phyloP scores from a whole-genome alignment of 2,888 invertebrate genomes.

The Nephrotoma appendiculata region DNA sequence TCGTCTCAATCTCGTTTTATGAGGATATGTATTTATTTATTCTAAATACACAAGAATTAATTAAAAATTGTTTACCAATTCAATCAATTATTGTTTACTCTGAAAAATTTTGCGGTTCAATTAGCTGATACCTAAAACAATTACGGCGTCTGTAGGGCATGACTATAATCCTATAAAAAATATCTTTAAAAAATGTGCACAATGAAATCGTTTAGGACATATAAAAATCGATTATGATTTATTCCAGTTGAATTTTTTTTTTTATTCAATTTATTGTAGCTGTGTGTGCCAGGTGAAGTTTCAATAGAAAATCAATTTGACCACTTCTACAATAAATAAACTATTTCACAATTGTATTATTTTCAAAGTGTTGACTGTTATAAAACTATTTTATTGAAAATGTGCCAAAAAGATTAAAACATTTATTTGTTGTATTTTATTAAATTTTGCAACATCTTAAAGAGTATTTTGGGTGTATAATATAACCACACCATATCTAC shows the following conservation, averaged over 20 bases:
- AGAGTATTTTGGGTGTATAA: background rate
- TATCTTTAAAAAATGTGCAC: no score
- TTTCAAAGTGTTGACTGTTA: background rate
- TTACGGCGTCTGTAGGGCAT: no score
- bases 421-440: background rate
- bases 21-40: no score
- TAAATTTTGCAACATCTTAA: background rate
- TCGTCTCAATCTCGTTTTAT: no score
- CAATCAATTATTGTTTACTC: no score
- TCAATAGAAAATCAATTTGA: background rate
- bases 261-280: background rate
- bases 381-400: background rate
- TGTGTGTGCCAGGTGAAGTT: background rate
- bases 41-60: no score
- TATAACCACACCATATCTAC: background rate
- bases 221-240: background rate
- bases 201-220: background rate
- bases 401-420: background rate
- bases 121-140: no score
- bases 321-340: background rate
- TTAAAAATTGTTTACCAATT: no score
- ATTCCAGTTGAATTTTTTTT: background rate
- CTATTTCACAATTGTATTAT: background rate
- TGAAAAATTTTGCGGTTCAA: no score
- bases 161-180: no score